These are phyloP conservation scores for Cryptotis parvus DNA, from an alignment of 2,113 vertebrate genomes.

Conservation along the genomic window DNA sequence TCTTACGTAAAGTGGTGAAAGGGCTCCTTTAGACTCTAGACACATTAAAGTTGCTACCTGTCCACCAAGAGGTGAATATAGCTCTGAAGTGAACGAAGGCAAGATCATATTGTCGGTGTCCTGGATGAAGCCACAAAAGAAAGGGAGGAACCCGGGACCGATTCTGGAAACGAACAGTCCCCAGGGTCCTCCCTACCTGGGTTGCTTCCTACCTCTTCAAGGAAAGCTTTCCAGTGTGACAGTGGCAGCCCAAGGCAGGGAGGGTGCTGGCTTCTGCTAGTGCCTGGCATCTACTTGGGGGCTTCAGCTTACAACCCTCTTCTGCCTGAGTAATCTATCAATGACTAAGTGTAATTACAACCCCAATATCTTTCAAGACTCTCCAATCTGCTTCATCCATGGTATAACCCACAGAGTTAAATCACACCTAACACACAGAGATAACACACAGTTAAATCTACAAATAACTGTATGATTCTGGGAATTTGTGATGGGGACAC, in stretches of 20 bases:
- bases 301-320: not conserved
- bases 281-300: not conserved
- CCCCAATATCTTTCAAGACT: not conserved
- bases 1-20: not conserved
- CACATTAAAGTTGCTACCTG: not conserved
- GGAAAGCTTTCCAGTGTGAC: not conserved
- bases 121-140: not conserved
- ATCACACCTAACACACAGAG: too few relatives aligned
- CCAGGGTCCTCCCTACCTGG: too few relatives aligned
- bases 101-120: not conserved
- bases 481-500: too few relatives aligned
- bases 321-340: not conserved
- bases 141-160: not conserved
- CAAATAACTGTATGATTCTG: too few relatives aligned
- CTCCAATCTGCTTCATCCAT: not conserved
- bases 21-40: not conserved
- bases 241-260: not conserved
- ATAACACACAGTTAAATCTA: too few relatives aligned
- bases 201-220: not conserved
- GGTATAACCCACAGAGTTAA: not conserved
- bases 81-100: too few relatives aligned
- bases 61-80: not conserved
- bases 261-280: not conserved
- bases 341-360: not conserved
- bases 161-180: constrained; percentile 1